Base-by-base conservation (phyloP, 2,797 vertebrate genomes). In the Manis pentadactyla region DNA sequence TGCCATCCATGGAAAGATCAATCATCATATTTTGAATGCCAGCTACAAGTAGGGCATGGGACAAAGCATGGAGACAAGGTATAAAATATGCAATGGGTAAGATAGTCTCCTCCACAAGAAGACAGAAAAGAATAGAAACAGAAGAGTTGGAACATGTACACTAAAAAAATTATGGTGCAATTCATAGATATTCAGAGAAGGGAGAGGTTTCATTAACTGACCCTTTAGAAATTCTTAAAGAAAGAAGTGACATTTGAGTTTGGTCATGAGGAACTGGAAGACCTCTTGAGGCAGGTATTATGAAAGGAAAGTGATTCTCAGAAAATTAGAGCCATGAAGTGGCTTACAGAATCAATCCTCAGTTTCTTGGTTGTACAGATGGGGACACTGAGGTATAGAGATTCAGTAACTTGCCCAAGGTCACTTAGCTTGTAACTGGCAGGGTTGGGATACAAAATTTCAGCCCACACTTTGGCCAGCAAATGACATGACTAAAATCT, bases 111-210 rank as follows among this genome's bases (percentile, higher is more conserved):
- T 31, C 23, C 14, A 15, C 13, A 77, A 77, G 19, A 78, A 86
- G 31, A 68, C 10, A 66, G 14, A 91, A 51, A 2, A 15, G 37
- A 18, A 37, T 7, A 51, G 71, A 81, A 55, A 42, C 63, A 86
- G 29, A 68, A 93, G 13, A 68, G 14, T 27, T 8, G 27, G 57
- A 61, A 85, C 49, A 55, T 27, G 19, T 2, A 9, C 5, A 21
- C 19, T 79, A 19, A 68, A 85, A 77, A 87, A 46, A 27, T 39
- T 34, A 86, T 10, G 8, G 2, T 29, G 4, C 27, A 2, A 13
- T 74, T 74, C 71, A 90, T 34, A 96, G 81, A 85, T 2, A 13
- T 69, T 74, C 71, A 90, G 39, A 96, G 81, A 85, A 71, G 19
- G 63, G 27, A 66, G 12, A 69, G 18, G 4, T n/a, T 75, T 90